These are phyloP conservation scores for Tetrapedia diversipes DNA, from an alignment of 2,888 invertebrate species.

Conservation along the genomic window DNA sequence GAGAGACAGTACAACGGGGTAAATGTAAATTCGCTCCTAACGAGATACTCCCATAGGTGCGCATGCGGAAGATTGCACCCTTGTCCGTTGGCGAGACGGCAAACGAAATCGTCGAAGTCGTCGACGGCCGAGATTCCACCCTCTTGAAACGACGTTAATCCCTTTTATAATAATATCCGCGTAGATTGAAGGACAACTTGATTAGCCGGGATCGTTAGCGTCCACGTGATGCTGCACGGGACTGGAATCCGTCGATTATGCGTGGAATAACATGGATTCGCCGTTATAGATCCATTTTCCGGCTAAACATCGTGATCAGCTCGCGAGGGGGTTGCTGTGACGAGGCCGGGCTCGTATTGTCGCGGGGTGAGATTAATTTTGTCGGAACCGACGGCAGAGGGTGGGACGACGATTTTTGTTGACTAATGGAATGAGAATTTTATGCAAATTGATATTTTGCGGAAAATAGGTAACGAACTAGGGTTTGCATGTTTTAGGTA, in stretches of 20 bases:
- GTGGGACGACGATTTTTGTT: background rate
- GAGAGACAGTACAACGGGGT: conserved; percentile 11
- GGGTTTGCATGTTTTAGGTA: too few species aligned
- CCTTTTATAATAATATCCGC: conserved; percentile 65
- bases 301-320: conserved; percentile 21
- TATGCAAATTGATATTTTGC: too few species aligned
- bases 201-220: conserved; percentile 66
- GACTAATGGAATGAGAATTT: too few species aligned
- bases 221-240: conserved; percentile 1
- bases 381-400: background rate
- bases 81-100: conserved; percentile 17
- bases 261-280: conserved; percentile 30
- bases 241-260: conserved; percentile 50
- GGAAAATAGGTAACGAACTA: too few species aligned
- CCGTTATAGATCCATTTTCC: conserved; percentile 47
- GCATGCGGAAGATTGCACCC: conserved; percentile 36
- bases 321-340: too few species aligned
- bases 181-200: conserved; percentile 75
- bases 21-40: conserved; percentile 46
- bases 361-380: background rate
- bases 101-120: conserved; percentile 51
- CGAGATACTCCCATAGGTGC: conserved; percentile 53
- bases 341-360: conserved; percentile 7
- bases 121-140: conserved; percentile 35
- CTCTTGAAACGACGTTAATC: conserved; percentile 62